These are phyloP conservation scores for Procambarus clarkii DNA, from an alignment of 1,140 invertebrate genomes.

Conservation along the genomic window DNA sequence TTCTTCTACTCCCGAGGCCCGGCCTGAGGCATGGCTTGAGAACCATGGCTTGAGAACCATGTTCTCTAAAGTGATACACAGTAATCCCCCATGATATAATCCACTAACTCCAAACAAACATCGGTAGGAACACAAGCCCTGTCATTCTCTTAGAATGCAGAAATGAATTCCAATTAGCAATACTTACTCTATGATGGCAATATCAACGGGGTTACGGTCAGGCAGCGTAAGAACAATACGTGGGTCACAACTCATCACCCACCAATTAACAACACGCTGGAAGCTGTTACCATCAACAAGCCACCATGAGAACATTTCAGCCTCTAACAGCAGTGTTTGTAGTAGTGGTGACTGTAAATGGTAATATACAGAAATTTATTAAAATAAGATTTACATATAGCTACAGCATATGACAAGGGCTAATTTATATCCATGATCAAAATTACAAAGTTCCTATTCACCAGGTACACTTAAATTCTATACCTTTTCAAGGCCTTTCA, in stretches of 20 bases:
- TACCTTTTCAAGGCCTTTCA: too few species aligned
- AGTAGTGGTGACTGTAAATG: conserved; percentile 46
- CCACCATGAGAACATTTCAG: conserved; percentile 84
- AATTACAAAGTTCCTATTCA: too few species aligned
- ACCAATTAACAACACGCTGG: conserved; percentile 85
- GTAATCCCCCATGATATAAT: too few species aligned
- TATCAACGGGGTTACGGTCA: conserved; percentile 78
- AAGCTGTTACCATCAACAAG: conserved; percentile 82
- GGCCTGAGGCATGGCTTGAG: too few species aligned
- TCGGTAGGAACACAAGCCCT: too few species aligned
- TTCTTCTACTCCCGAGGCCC: too few species aligned
- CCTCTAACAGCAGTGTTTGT: conserved; percentile 79
- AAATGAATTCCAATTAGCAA: not conserved
- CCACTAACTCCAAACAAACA: too few species aligned
- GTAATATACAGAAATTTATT: not conserved
- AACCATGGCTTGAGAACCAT: too few species aligned
- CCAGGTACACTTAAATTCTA: too few species aligned
- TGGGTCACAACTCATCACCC: conserved; percentile 86
- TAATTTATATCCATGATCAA: too few species aligned
- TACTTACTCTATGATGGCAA: conserved; percentile 78
- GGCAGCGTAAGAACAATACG: conserved; percentile 80
- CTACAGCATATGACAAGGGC: not conserved
- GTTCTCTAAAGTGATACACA: too few species aligned
- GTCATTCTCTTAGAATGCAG: not conserved
- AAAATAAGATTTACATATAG: too few species aligned